Conservation (phyloP, 2,888 invertebrate species). For the Drosophila mettleri region DNA sequence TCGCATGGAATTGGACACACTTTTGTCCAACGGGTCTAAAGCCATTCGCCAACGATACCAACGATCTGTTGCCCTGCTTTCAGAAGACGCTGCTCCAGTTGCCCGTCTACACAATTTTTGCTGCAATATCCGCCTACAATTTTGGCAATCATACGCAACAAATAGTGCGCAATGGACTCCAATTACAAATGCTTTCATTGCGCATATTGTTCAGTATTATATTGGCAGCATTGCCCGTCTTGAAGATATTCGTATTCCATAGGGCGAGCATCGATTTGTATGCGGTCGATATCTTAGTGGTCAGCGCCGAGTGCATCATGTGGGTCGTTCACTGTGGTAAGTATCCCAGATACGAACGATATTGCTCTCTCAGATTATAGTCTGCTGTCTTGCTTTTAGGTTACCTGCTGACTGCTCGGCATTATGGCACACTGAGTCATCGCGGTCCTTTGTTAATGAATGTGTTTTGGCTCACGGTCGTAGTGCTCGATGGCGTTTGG, state of each 20-base stretch:
- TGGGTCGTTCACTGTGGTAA: constrained; percentile 94
- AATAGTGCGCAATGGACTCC: constrained; percentile 87
- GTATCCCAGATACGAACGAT: constrained; percentile 26
- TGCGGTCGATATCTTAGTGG: constrained; percentile 90
- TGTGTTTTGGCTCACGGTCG: constrained; percentile 89
- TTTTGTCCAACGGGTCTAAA: constrained; percentile 90
- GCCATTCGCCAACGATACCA: constrained; percentile 89
- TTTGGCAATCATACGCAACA: constrained; percentile 88
- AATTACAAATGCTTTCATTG: constrained; percentile 88
- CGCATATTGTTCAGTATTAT: constrained; percentile 88
- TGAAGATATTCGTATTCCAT: constrained; percentile 89
- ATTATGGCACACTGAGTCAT: constrained; percentile 88
- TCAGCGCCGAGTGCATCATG: constrained; percentile 89
- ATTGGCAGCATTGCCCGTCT: constrained; percentile 89
- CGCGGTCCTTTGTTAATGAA: constrained; percentile 90
- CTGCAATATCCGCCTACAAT: constrained; percentile 92
- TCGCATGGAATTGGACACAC: constrained; percentile 90
- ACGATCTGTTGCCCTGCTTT: constrained; percentile 94
- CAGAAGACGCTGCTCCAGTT: constrained; percentile 92
- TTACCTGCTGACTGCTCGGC: constrained; percentile 88
- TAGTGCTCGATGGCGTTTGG: constrained; percentile 89
- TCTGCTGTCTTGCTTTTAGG: constrained; percentile 75
- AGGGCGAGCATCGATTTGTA: constrained; percentile 86
- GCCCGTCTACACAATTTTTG: constrained; percentile 90
- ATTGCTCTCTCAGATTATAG: too few relatives aligned